Evolutionary conservation across 2,888 invertebrate genomes (phyloP), one percentile per base, ranked within the genome.

Genomic region (Eretmocerus hayati): DNA sequence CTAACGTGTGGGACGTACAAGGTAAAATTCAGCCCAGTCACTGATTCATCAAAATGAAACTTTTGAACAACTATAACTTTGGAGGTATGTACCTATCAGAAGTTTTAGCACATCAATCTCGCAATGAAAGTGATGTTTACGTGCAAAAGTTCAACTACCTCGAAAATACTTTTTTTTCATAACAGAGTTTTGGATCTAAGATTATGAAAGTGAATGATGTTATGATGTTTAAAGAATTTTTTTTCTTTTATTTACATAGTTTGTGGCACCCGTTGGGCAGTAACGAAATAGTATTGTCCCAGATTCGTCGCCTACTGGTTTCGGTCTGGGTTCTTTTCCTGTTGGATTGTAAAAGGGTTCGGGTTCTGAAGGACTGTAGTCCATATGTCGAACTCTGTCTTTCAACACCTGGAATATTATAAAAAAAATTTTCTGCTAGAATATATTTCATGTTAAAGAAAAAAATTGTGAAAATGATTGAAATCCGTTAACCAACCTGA

Each of bases 231-330:
- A n/a, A n/a, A n/a, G n/a, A n/a, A n/a, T n/a, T n/a, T n/a, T n/a
- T n/a, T n/a, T n/a, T n/a, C n/a, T n/a, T n/a, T 9, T 26, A 76
- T 86, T 81, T 73, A 91, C 90, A 72, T 90, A 91, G 73, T 90
- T 90, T 20, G 90, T 89, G 46, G 88, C 84, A 67, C 87, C 87
- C 74, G 86, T 85, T 9, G 90, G 90, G 65, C 84, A 85, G 66
- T 91, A 91, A 62, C 86, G 85, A 70, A 83, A 91, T 50, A 90
- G 83, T 16, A 90, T 81, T 13, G 84, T 82, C 41, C 91, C 91
- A 54, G 84, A 82, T 61, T 90, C 90, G 67, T 90, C 90, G 13
- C 89, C 89, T 5, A 90, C 84, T 3, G 90, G 89, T 65, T 87
- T 87, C 35, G 90, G 90, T 65, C 82, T 83, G 19, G 86, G 78